Conservation (phyloP, 2,797 vertebrate genomes). For the Australoheros facetus region DNA sequence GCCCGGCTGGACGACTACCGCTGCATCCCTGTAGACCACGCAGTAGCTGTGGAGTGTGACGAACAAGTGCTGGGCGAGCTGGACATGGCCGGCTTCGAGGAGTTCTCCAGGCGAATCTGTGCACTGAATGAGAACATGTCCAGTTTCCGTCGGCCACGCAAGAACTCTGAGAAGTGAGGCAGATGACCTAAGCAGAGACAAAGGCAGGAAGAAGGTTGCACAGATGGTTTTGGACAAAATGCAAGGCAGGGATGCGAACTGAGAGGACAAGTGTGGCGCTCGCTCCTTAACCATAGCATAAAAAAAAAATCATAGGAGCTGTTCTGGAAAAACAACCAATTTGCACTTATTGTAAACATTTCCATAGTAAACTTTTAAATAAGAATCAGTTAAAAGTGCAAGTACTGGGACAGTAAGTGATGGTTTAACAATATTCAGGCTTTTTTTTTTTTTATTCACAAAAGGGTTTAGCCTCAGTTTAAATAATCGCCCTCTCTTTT, state of each 20-base stretch:
- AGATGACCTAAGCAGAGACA: not conserved
- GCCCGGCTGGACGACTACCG: slow-evolving; percentile 87
- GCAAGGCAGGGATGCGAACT: slow-evolving; percentile 39
- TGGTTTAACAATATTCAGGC: slow-evolving; percentile 6
- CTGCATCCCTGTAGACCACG: slow-evolving; percentile 94
- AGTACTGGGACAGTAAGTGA: slow-evolving; percentile 56
- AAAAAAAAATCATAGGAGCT: slow-evolving; percentile 53
- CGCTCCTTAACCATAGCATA: slow-evolving; percentile 45
- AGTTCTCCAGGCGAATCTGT: slow-evolving; percentile 96
- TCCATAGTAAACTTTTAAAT: slow-evolving; percentile 79
- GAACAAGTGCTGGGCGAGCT: slow-evolving; percentile 95
- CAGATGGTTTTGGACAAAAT: slow-evolving; percentile 32
- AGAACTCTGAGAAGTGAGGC: slow-evolving; percentile 94
- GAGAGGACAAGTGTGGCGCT: slow-evolving; percentile 17
- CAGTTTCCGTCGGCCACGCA: slow-evolving; percentile 92
- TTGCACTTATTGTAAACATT: slow-evolving; percentile 88
- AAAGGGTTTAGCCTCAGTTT: not conserved
- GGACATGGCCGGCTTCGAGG: slow-evolving; percentile 87
- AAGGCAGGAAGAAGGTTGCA: slow-evolving; percentile 34
- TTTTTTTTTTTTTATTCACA: not conserved
- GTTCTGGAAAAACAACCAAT: slow-evolving; percentile 77
- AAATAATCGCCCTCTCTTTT: not conserved
- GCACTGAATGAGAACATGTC: slow-evolving; percentile 95
- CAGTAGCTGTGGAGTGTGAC: slow-evolving; percentile 96
- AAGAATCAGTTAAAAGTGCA: slow-evolving; percentile 45